A percentile compares a stretch with the other conserved stretches of the same genome.
phyloP scores from a whole-genome alignment of 2,797 vertebrate species.

The Trachurus trachurus region DNA sequence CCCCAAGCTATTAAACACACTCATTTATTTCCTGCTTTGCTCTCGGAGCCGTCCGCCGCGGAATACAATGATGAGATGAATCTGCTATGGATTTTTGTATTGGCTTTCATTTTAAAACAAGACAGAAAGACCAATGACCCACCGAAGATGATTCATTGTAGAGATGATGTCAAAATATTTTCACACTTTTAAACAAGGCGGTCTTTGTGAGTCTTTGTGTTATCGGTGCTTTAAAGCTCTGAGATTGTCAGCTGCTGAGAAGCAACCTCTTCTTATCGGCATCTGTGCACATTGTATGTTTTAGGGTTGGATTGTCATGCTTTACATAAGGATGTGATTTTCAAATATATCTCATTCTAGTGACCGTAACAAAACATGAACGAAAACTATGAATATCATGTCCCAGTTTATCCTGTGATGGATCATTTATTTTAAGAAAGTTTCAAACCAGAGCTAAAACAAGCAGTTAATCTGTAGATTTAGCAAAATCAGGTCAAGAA shows the following conservation, averaged over 20 bases:
- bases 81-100: not conserved
- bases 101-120: not conserved
- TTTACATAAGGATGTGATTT: not conserved
- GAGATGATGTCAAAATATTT: not conserved
- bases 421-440: too few relatives aligned
- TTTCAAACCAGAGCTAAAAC: not conserved
- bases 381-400: too few relatives aligned
- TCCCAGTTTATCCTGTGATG: too few relatives aligned
- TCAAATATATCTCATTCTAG: not conserved
- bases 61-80: not conserved
- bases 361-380: too few relatives aligned
- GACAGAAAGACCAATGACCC: not conserved
- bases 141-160: not conserved
- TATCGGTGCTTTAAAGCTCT: not conserved
- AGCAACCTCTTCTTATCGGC: not conserved
- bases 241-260: not conserved
- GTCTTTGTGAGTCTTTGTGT: slow-evolving; percentile 1
- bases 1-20: not conserved
- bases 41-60: not conserved
- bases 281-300: not conserved
- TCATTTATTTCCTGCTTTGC: slow-evolving; percentile 7
- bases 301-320: not conserved
- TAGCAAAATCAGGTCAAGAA: not conserved
- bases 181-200: not conserved
- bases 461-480: not conserved